Evolutionary conservation across 2,113 vertebrate species (phyloP).

Genomic region (Esox niger): DNA sequence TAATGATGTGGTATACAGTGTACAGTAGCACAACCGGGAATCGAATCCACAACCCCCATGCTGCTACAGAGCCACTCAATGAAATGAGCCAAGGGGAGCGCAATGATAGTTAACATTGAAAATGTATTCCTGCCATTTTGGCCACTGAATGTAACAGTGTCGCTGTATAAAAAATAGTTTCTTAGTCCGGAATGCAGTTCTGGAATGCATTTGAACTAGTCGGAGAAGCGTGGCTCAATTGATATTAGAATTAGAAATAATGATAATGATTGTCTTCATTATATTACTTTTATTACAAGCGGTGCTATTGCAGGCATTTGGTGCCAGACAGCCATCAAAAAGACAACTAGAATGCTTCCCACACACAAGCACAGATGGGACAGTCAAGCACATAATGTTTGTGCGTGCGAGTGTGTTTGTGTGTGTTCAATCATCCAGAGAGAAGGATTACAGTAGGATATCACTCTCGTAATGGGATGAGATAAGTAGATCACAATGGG

Average conservation of each 20-base stretch:
- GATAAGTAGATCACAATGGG: background rate
- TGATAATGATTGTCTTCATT: too few relatives aligned
- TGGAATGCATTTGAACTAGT: rapidly evolving
- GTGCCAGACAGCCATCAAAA: background rate
- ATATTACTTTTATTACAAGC: background rate
- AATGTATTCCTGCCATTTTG: too few relatives aligned
- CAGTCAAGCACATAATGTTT: background rate
- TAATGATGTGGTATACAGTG: too few relatives aligned
- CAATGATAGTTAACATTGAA: background rate
- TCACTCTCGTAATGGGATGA: slow-evolving; percentile 8
- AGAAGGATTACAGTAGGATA: slow-evolving; percentile 7
- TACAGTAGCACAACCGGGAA: background rate
- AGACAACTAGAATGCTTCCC: background rate
- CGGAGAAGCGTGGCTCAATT: too few relatives aligned
- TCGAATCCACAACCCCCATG: background rate
- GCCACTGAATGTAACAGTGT: too few relatives aligned
- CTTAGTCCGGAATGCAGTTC: too few relatives aligned
- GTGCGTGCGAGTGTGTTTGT: background rate
- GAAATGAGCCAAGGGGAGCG: background rate
- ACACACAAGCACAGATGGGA: too few relatives aligned
- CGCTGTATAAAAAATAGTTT: too few relatives aligned
- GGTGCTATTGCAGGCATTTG: background rate
- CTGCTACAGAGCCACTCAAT: background rate
- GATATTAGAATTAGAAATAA: too few relatives aligned
- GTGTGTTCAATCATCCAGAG: background rate